Evolutionary conservation across 2,113 vertebrate genomes (phyloP).

Genomic region (Notothenia coriiceps): DNA sequence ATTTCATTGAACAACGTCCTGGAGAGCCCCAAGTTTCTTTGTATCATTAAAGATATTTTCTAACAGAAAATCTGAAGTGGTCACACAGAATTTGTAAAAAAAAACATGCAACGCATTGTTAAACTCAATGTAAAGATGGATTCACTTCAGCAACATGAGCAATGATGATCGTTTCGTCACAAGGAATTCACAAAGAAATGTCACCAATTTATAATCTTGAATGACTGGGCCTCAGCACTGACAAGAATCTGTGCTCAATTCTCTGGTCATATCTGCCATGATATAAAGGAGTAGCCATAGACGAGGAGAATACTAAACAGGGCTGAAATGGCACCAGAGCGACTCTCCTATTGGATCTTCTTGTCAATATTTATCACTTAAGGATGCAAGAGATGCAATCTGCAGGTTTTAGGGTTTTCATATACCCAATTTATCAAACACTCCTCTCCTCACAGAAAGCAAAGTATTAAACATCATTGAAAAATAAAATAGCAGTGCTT

Average conservation of each 20-base stretch:
- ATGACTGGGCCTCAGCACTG: background rate
- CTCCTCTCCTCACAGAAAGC: background rate
- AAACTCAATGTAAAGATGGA: background rate
- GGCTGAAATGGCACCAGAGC: slow-evolving; percentile 43
- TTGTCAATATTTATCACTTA: slow-evolving; percentile 33
- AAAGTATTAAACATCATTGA: slow-evolving; percentile 5
- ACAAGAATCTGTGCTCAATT: background rate
- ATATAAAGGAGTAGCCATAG: slow-evolving; percentile 8
- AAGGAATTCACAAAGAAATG: background rate
- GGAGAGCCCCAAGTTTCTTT: background rate
- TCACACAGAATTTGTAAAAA: background rate
- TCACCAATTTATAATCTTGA: background rate
- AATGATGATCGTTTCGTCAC: too few relatives aligned
- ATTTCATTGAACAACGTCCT: background rate
- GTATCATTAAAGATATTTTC: background rate
- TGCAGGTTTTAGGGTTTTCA: slow-evolving; percentile 20
- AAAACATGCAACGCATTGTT: background rate
- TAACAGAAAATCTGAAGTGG: background rate
- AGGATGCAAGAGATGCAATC: slow-evolving; percentile 35
- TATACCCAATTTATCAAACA: background rate
- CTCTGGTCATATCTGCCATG: background rate
- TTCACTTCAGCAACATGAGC: too few relatives aligned
- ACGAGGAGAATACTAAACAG: slow-evolving; percentile 52
- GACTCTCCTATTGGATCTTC: slow-evolving; percentile 48
- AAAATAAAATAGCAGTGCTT: background rate